These are phyloP conservation scores for Phalacrocorax pelagicus DNA, from an alignment of 2,113 vertebrate genomes.

Conservation along the genomic window DNA sequence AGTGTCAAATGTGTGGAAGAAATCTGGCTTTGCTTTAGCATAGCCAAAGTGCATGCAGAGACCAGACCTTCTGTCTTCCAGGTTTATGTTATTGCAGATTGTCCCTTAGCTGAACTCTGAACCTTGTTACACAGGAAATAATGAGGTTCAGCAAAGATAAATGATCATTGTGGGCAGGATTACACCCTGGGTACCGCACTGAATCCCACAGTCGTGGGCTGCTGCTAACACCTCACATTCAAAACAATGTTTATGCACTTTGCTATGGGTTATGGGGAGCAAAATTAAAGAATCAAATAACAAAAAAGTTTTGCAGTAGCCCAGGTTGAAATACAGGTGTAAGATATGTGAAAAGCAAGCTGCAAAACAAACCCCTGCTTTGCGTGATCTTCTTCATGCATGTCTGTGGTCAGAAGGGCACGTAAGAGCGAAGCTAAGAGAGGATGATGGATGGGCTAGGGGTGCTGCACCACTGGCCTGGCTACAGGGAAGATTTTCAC, in stretches of 20 bases:
- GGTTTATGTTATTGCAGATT: not conserved
- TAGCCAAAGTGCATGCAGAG: not conserved
- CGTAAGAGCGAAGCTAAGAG: too few species aligned
- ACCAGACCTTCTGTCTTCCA: not conserved
- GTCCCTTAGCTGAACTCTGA: conserved; percentile 39
- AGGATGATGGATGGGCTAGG: not conserved
- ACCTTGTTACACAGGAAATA: not conserved
- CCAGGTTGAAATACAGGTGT: not conserved
- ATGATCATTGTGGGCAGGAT: not conserved
- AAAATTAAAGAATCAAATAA: not conserved
- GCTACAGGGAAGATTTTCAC: not conserved
- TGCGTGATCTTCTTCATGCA: not conserved
- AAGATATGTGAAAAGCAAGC: not conserved
- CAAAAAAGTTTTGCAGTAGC: not conserved
- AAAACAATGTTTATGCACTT: not conserved
- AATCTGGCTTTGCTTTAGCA: not conserved
- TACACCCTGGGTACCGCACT: not conserved
- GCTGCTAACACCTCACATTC: not conserved
- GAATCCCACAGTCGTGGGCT: not conserved
- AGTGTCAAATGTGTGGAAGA: not conserved
- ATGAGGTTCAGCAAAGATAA: not conserved
- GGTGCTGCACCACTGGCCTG: not conserved
- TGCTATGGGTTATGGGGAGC: not conserved
- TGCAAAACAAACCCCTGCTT: not conserved
- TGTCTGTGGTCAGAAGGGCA: too few species aligned